Percentiles rank a stretch among this genome's conserved stretches.
phyloP scores from a whole-genome alignment of 2,888 invertebrate species.

The Sialis lutaria region DNA sequence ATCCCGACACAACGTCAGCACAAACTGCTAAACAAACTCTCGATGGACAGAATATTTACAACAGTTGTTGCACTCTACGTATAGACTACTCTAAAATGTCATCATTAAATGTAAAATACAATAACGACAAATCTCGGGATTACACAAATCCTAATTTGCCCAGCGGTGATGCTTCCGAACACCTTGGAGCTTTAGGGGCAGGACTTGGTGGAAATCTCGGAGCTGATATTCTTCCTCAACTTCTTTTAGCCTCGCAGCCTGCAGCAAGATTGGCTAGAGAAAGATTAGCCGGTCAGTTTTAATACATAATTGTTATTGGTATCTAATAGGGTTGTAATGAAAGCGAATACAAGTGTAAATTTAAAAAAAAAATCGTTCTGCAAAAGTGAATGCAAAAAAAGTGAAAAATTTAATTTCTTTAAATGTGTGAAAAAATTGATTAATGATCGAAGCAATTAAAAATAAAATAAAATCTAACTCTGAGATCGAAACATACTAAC shows the following conservation, averaged over 20 bases:
- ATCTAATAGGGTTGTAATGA: too few relatives aligned
- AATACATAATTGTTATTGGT: too few relatives aligned
- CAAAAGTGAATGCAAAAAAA: too few relatives aligned
- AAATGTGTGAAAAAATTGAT: too few relatives aligned
- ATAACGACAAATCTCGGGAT: slow-evolving; percentile 99
- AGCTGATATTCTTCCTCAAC: slow-evolving; percentile 38
- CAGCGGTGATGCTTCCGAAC: slow-evolving; percentile 66
- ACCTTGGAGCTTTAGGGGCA: slow-evolving; percentile 32
- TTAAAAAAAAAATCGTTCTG: too few relatives aligned
- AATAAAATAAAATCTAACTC: too few relatives aligned
- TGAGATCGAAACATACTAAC: too few relatives aligned
- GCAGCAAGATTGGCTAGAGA: slow-evolving; percentile 28
- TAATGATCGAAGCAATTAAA: too few relatives aligned
- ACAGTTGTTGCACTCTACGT: slow-evolving; percentile 96
- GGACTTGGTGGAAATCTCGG: slow-evolving; percentile 36
- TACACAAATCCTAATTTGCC: slow-evolving; percentile 98
- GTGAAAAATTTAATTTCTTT: too few relatives aligned
- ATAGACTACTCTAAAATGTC: slow-evolving; percentile 99
- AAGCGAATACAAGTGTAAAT: too few relatives aligned
- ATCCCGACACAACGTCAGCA: slow-evolving; percentile 91
- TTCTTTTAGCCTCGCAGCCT: slow-evolving; percentile 33
- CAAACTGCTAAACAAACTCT: slow-evolving; percentile 93
- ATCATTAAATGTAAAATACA: slow-evolving; percentile 96
- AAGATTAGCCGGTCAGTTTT: slow-evolving; percentile 26
- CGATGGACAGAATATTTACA: slow-evolving; percentile 98